Percentiles rank a stretch among this genome's conserved stretches.
phyloP scores from a whole-genome alignment of 2,888 invertebrate species.

The Zaprionus lineosus region DNA sequence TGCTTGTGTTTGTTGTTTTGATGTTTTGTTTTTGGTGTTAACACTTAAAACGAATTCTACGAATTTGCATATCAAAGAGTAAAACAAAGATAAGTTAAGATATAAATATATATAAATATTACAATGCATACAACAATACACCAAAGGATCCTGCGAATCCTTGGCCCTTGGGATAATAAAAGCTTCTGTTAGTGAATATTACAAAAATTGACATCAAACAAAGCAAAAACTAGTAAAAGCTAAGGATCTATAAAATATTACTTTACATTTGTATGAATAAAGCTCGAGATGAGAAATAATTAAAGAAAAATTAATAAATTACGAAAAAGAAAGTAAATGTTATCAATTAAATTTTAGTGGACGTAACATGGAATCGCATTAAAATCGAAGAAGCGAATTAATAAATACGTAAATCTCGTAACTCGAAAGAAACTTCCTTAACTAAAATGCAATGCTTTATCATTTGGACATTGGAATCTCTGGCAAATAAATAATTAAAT shows the following conservation, averaged over 20 bases:
- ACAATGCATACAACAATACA: slow-evolving; percentile 1
- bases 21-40: slow-evolving; percentile 56
- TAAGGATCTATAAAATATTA: slow-evolving; percentile 18
- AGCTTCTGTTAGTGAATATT: slow-evolving; percentile 25
- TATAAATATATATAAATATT: slow-evolving; percentile 12
- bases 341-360: slow-evolving; percentile 51
- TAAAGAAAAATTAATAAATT: slow-evolving; percentile 21
- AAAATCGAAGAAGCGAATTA: slow-evolving; percentile 36
- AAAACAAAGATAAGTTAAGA: slow-evolving; percentile 21
- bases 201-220: slow-evolving; percentile 39
- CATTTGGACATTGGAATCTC: slow-evolving; percentile 48
- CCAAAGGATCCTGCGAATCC: slow-evolving; percentile 15
- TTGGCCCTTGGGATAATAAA: not conserved
- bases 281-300: slow-evolving; percentile 19
- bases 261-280: slow-evolving; percentile 5
- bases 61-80: slow-evolving; percentile 49
- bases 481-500: slow-evolving; percentile 54
- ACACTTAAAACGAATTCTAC: slow-evolving; percentile 50
- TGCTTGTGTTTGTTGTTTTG: no score
- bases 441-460: slow-evolving; percentile 35
- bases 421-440: slow-evolving; percentile 29
- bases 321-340: slow-evolving; percentile 9
- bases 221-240: slow-evolving; percentile 23
- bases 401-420: slow-evolving; percentile 51
- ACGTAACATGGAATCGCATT: slow-evolving; percentile 70